Conservation (phyloP, 1,140 invertebrate genomes). For the Belonocnema kinseyi region DNA sequence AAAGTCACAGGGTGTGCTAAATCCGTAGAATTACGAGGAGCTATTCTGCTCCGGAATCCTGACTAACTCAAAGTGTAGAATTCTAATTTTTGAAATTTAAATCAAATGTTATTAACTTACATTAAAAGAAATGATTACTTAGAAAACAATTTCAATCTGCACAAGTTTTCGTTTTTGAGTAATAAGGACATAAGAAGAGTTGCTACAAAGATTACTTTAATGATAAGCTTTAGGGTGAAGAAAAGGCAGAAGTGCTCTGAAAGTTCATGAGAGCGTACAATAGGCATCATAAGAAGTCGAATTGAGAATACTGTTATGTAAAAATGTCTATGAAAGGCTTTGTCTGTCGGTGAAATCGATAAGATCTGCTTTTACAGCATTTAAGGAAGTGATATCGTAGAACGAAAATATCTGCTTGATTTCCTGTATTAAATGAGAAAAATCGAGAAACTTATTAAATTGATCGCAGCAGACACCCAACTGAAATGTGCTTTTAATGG, state of each 20-base stretch:
- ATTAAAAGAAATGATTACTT: background rate
- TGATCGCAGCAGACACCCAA: conserved; percentile 5
- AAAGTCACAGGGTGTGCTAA: background rate
- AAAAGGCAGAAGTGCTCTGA: background rate
- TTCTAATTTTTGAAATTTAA: background rate
- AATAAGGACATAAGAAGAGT: background rate
- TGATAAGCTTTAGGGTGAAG: background rate
- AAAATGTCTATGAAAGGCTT: conserved; percentile 6
- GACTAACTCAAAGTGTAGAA: background rate
- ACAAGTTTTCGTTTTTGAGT: too few relatives aligned
- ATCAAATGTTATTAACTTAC: background rate
- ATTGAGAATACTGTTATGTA: conserved; percentile 17
- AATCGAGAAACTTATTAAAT: conserved; percentile 48
- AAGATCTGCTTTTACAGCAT: conserved; percentile 39
- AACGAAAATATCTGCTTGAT: conserved; percentile 49
- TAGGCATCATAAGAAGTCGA: background rate
- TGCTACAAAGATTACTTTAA: background rate
- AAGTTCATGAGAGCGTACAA: background rate
- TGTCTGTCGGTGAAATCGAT: background rate
- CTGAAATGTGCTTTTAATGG: background rate
- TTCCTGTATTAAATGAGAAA: conserved; percentile 38
- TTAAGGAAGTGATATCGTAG: conserved; percentile 41
- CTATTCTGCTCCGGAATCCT: background rate
- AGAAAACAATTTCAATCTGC: too few relatives aligned
- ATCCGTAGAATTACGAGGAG: background rate